phyloP scores from a whole-genome alignment of 2,888 invertebrate species.

The Nephrotoma appendiculata region DNA sequence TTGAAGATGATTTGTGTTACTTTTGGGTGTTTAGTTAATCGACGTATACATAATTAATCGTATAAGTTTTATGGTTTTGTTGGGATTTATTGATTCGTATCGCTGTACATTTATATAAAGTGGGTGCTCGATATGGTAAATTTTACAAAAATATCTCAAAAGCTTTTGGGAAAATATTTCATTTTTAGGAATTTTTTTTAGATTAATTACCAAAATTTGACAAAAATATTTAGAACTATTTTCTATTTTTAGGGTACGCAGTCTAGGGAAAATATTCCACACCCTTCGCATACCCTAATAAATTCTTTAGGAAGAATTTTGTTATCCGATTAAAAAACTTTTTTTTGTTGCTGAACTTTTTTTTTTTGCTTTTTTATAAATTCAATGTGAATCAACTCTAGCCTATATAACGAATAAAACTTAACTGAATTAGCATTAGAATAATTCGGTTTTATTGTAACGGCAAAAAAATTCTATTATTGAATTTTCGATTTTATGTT shows the following conservation, averaged over 20 bases:
- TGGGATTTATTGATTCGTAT: background rate
- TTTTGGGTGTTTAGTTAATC: background rate
- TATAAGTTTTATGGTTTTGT: background rate
- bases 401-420: background rate
- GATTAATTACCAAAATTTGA: background rate
- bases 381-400: background rate
- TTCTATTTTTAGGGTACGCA: background rate
- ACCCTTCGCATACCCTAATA: background rate
- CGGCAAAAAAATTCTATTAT: background rate
- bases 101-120: background rate
- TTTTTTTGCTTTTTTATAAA: background rate
- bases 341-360: background rate
- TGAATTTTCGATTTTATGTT: background rate
- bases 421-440: background rate
- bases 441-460: background rate
- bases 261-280: background rate
- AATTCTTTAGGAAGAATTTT: background rate
- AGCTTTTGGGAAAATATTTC: background rate
- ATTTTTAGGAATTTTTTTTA: background rate
- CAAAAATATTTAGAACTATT: background rate
- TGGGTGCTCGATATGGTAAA: background rate
- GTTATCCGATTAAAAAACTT: background rate
- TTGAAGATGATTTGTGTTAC: background rate
- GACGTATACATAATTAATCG: background rate
- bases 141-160: background rate